Evolutionary conservation across 2,888 invertebrate genomes (phyloP), one percentile per base, ranked within the genome.

Genomic region (Gastracanthus pulcherrimus): DNA sequence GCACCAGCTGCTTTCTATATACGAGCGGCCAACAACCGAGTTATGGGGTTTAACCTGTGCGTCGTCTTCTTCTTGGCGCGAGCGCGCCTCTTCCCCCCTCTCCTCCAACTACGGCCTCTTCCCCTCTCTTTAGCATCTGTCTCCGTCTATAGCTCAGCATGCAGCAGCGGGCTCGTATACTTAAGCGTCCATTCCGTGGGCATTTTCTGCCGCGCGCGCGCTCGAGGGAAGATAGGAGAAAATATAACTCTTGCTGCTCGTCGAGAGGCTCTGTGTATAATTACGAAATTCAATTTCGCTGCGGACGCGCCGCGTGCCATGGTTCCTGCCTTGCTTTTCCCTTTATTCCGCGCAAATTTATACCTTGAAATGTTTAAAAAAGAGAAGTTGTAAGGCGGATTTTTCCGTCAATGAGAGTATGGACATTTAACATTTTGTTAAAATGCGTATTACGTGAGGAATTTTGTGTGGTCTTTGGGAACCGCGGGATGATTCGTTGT

Each of bases 1-100:
- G 55, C 71, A 67, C 71, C 72, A 66, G 72, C 72, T 58, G 72
- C 16, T 31, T 66, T 58, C 45, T 29, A 72, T n/a, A n/a, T n/a
- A n/a, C n/a, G n/a, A n/a, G n/a, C n/a, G n/a, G 67, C 36, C 36
- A 74, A 74, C 67, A 45, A 5, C 36, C 29, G 19, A 60, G 67
- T 67, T 74, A 67, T 67, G 74, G 58, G n/a, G 26, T 67, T 79
- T 74, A 74, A 79, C 72, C 79, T 79, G 79, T 67, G 67, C 74
- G 67, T 72, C 72, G 64, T 45, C 55, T 67, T 41, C 45, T 7
- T 48, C 60, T n/a, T n/a, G n/a, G 51, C 36, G 29, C 29, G 26
- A 13, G 11, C 34, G 11, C 34, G 60, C 45, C 7, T 31, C 55
- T 60, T 26, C 38, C 26, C 19, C 31, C 19, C 41, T 55, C 16